phyloP scores from a whole-genome alignment of 2,113 vertebrate genomes.

The Oreochromis tanganicae region DNA sequence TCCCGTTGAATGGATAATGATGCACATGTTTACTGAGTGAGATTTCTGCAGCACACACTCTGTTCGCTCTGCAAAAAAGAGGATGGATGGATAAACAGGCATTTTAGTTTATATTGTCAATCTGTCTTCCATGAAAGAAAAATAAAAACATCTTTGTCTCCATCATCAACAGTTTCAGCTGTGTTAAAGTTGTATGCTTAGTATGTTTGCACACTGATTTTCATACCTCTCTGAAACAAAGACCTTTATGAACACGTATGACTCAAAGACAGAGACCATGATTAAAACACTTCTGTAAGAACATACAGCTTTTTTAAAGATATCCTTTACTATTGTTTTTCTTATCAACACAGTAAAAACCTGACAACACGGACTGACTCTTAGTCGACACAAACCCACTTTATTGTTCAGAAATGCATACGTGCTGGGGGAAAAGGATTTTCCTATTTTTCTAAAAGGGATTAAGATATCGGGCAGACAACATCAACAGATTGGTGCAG shows the following conservation, averaged over 20 bases:
- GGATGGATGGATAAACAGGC: slow-evolving; percentile 35
- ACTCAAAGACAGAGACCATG: neutral
- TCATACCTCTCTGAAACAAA: neutral
- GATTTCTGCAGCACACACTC: slow-evolving; percentile 68
- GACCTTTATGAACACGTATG: neutral
- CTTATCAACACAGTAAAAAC: neutral
- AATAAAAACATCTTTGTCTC: neutral
- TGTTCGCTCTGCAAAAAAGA: slow-evolving; percentile 57
- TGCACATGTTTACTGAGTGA: slow-evolving; percentile 82
- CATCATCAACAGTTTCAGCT: neutral
- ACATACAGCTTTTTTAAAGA: neutral
- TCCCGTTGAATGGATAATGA: slow-evolving; percentile 79
- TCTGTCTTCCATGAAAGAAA: neutral
- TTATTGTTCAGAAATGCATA: neutral
- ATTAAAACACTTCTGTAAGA: neutral
- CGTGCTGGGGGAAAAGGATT: neutral
- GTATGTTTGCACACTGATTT: neutral
- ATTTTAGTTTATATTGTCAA: slow-evolving; percentile 9
- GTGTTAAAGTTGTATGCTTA: neutral
- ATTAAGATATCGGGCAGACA: slow-evolving; percentile 34
- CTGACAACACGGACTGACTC: neutral
- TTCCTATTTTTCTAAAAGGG: neutral
- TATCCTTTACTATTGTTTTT: neutral
- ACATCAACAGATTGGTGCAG: neutral
- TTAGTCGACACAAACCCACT: neutral